Evolutionary conservation across 2,888 invertebrate genomes (phyloP).

Genomic region (Caenorhabditis sp.): DNA sequence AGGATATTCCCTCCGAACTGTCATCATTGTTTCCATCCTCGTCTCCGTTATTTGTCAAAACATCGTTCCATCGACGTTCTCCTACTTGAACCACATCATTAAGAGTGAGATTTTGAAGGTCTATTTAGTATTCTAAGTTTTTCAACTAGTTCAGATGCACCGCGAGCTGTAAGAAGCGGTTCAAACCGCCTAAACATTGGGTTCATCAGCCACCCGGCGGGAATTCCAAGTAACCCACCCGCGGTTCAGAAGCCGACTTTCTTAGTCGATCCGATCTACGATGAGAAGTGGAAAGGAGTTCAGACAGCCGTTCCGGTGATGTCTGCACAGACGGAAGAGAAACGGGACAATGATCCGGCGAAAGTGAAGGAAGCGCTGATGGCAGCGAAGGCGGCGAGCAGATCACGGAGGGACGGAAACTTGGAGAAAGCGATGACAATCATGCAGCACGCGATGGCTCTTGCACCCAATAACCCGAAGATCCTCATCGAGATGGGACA

Average conservation of each 20-base stretch:
- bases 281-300: constrained; percentile 61
- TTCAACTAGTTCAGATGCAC: constrained; percentile 39
- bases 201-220: constrained; percentile 32
- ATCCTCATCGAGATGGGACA: constrained; percentile 88
- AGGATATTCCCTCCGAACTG: constrained; percentile 40
- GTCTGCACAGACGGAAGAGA: constrained; percentile 34
- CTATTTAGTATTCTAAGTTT: background rate
- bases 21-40: constrained; percentile 49
- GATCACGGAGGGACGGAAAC: constrained; percentile 75
- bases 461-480: constrained; percentile 94
- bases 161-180: background rate
- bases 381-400: constrained; percentile 76
- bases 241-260: constrained; percentile 53
- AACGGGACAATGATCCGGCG: constrained; percentile 53
- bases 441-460: constrained; percentile 90
- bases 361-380: constrained; percentile 76
- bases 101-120: constrained; percentile 13
- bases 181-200: constrained; percentile 47
- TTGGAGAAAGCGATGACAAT: constrained; percentile 81
- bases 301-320: constrained; percentile 55
- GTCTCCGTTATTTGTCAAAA: constrained; percentile 62
- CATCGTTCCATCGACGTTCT: constrained; percentile 21
- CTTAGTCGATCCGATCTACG: constrained; percentile 58
- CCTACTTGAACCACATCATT: constrained; percentile 18
- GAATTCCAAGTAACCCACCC: no score